These are phyloP conservation scores for Romanogobio albipinnatus DNA, from an alignment of 2,113 vertebrate genomes.

Conservation along the genomic window DNA sequence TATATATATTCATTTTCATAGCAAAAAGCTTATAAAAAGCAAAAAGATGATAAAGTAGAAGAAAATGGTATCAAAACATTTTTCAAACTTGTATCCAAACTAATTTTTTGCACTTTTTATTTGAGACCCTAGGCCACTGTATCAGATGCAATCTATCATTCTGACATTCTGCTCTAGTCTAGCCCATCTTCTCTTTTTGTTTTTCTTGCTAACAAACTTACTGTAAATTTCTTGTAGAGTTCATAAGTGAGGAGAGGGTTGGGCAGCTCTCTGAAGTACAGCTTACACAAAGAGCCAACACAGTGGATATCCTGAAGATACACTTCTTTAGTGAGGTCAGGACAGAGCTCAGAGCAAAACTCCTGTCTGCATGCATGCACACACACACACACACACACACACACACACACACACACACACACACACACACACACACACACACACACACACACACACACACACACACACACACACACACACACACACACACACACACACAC, in stretches of 20 bases:
- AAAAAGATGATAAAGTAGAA: no score
- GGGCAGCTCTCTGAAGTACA: conserved; percentile 97
- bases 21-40: no score
- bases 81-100: no score
- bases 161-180: neutral
- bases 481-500: conserved; percentile 16
- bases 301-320: conserved; percentile 99
- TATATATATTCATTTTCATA: no score
- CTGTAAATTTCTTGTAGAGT: conserved; percentile 97
- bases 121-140: neutral
- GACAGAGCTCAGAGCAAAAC: conserved; percentile 92
- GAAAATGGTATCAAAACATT: no score
- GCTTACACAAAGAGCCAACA: conserved; percentile 97
- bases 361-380: conserved; percentile 84
- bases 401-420: neutral
- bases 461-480: no score
- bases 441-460: conserved; percentile 14
- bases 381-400: neutral
- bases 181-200: neutral
- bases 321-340: conserved; percentile 95
- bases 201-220: conserved; percentile 71
- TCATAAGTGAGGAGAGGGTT: conserved; percentile 97
- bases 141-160: neutral
- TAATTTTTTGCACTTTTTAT: neutral
- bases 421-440: neutral